These are phyloP conservation scores for Flexamia atlantica DNA, from an alignment of 2,888 invertebrate species.

Conservation along the genomic window DNA sequence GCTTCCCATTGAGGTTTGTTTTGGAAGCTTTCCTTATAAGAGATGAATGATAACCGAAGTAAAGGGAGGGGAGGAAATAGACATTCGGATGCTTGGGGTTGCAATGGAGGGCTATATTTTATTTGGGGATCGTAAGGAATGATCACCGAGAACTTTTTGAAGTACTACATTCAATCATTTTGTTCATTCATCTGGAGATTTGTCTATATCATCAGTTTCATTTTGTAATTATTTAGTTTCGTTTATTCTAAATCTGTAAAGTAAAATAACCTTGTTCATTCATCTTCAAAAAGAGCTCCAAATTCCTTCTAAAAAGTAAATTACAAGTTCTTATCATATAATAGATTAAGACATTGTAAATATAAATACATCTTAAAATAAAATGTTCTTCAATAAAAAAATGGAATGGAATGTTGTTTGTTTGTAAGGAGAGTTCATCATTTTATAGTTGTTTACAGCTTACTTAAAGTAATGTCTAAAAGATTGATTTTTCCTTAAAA, in stretches of 20 bases:
- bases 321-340: too few relatives aligned
- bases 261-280: too few relatives aligned
- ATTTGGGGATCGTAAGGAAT: slow-evolving; percentile 27
- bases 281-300: too few relatives aligned
- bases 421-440: too few relatives aligned
- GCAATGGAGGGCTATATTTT: slow-evolving; percentile 45
- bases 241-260: not conserved
- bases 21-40: slow-evolving; percentile 32
- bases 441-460: too few relatives aligned
- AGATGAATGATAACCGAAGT: slow-evolving; percentile 41
- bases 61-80: slow-evolving; percentile 46
- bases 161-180: slow-evolving; percentile 39
- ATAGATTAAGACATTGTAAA: too few relatives aligned
- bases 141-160: slow-evolving; percentile 46
- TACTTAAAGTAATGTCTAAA: too few relatives aligned
- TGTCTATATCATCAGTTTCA: slow-evolving; percentile 24
- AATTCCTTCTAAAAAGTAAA: too few relatives aligned
- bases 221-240: not conserved
- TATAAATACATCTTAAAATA: too few relatives aligned
- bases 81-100: slow-evolving; percentile 21
- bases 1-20: slow-evolving; percentile 39
- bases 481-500: too few relatives aligned
- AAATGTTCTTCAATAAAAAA: too few relatives aligned
- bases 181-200: slow-evolving; percentile 10
- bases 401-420: too few relatives aligned